Percentiles rank a stretch among this genome's conserved stretches.
Conservation (phyloP, 2,113 vertebrate genomes). For the Rhipidura dahli region DNA sequence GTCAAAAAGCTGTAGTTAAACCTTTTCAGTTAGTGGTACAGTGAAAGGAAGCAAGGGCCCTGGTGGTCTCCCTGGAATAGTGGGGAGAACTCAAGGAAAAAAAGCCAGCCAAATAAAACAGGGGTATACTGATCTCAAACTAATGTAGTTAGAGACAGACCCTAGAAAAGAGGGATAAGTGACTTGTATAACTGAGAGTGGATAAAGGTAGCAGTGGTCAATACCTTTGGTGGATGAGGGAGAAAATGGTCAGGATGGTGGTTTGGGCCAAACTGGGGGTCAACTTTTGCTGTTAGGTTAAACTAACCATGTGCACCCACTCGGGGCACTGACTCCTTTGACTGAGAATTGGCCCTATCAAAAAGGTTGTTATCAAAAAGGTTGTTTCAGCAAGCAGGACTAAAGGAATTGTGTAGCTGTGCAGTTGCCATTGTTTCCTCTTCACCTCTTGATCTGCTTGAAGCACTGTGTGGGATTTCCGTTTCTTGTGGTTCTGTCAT, state of each 20-base stretch:
- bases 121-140: not conserved
- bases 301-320: not conserved
- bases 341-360: not conserved
- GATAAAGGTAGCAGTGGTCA: not conserved
- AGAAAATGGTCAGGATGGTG: not conserved
- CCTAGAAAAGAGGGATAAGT: not conserved
- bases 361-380: no score
- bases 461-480: not conserved
- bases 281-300: not conserved
- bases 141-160: not conserved
- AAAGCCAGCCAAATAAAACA: not conserved
- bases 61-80: not conserved
- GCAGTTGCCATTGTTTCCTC: not conserved
- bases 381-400: not conserved
- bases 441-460: not conserved
- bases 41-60: not conserved
- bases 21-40: not conserved
- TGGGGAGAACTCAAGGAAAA: not conserved
- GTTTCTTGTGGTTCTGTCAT: not conserved
- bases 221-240: not conserved
- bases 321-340: not conserved
- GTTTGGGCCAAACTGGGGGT: not conserved
- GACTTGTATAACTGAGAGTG: not conserved
- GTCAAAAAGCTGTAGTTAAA: not conserved
- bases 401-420: not conserved